Evolutionary conservation across 1,140 invertebrate genomes (phyloP).

Genomic region (Drosophila grimshawi): DNA sequence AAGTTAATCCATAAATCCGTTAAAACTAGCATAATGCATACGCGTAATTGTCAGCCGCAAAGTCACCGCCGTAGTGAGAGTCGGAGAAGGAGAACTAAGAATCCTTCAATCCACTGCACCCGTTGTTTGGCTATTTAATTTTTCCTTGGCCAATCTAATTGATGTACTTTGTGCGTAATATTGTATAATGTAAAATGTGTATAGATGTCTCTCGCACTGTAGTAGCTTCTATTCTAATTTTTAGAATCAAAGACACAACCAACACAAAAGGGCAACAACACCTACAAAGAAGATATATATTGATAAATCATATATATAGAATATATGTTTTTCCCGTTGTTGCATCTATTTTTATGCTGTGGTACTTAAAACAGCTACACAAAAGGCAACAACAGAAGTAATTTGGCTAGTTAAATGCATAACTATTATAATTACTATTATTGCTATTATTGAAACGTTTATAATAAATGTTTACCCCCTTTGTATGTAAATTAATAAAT

Average conservation of each 20-base stretch:
- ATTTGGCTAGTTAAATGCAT: conserved; percentile 47
- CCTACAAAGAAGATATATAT: neutral
- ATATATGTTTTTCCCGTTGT: conserved; percentile 59
- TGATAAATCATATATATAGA: too few relatives aligned
- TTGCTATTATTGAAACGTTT: conserved; percentile 71
- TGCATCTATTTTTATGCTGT: conserved; percentile 66
- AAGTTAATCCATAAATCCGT: conserved; percentile 61
- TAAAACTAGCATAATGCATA: conserved; percentile 4
- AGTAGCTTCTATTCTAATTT: conserved; percentile 22
- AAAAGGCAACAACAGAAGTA: conserved; percentile 48
- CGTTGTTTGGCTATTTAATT: conserved; percentile 11
- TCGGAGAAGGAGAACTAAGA: neutral
- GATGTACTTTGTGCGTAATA: conserved; percentile 20
- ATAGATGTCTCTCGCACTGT: conserved; percentile 45
- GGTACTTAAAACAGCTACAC: conserved; percentile 74
- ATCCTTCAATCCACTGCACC: conserved; percentile 25
- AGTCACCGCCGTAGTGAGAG: conserved; percentile 31
- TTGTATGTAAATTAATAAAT: conserved; percentile 73
- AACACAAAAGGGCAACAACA: conserved; percentile 42
- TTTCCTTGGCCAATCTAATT: conserved; percentile 20
- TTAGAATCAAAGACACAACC: conserved; percentile 58
- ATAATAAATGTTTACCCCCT: conserved; percentile 74
- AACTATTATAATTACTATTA: conserved; percentile 74
- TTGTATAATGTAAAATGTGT: conserved; percentile 71
- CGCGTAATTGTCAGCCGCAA: conserved; percentile 12